These are phyloP conservation scores for Lepidurus arcticus DNA, from an alignment of 1,140 invertebrate species.

Conservation along the genomic window DNA sequence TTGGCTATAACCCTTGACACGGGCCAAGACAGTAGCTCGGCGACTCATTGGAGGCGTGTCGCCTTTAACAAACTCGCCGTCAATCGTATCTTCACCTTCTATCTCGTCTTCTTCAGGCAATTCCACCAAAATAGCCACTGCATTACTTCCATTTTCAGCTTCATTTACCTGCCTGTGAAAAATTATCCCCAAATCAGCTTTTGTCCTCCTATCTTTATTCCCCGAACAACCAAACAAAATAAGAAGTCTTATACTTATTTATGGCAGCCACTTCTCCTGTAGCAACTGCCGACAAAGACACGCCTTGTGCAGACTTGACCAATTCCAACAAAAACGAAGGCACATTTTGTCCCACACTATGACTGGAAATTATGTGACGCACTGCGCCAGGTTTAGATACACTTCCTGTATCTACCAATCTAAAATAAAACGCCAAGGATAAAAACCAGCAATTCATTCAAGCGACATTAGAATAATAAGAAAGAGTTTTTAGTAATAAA, in stretches of 20 bases:
- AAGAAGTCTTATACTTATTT: conserved; percentile 23
- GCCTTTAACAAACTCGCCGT: conserved; percentile 34
- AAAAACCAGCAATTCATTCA: background rate
- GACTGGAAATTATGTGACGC: conserved; percentile 47
- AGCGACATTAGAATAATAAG: background rate
- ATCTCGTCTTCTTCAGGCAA: conserved; percentile 32
- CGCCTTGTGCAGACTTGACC: conserved; percentile 38
- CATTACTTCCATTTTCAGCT: background rate
- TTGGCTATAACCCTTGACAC: conserved; percentile 38
- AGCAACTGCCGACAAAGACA: conserved; percentile 22
- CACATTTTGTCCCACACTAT: conserved; percentile 48
- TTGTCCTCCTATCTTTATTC: background rate
- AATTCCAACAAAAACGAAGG: conserved; percentile 43
- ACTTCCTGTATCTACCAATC: conserved; percentile 30
- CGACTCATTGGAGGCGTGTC: conserved; percentile 31
- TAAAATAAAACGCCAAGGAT: background rate
- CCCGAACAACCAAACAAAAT: background rate
- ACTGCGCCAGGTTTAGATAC: background rate
- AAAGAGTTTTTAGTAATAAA: too few relatives aligned
- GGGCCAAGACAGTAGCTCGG: conserved; percentile 33
- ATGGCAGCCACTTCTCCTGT: background rate
- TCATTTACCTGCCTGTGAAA: background rate
- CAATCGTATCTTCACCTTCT: conserved; percentile 34
- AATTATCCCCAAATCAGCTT: background rate
- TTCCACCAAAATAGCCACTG: background rate